Evolutionary conservation across 2,113 vertebrate species (phyloP).

Genomic region (Sminthopsis crassicaudata): DNA sequence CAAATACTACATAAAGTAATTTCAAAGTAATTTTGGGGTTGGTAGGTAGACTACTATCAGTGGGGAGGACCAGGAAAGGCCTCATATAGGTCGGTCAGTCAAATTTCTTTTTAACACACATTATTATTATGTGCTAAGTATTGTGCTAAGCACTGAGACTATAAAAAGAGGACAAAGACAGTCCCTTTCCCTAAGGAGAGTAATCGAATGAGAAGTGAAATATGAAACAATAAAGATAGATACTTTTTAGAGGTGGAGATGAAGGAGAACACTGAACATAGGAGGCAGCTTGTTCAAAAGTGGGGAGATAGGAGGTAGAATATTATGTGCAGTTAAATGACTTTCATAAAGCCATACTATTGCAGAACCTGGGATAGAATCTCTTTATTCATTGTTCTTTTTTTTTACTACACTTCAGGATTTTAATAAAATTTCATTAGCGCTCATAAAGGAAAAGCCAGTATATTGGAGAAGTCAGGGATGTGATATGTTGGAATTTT

Average conservation of each 20-base stretch:
- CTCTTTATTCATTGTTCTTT: neutral
- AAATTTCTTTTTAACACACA: neutral
- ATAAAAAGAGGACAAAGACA: neutral
- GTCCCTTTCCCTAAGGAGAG: neutral
- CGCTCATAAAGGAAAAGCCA: neutral
- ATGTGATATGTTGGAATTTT: neutral
- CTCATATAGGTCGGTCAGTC: neutral
- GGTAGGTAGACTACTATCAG: neutral
- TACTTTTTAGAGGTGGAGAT: neutral
- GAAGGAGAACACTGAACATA: neutral
- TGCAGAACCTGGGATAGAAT: neutral
- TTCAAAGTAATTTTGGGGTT: neutral
- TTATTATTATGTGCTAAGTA: neutral
- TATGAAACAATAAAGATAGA: neutral
- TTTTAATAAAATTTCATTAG: neutral
- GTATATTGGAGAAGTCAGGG: neutral
- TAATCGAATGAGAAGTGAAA: neutral
- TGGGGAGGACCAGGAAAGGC: neutral
- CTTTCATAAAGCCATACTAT: neutral
- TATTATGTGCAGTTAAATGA: neutral
- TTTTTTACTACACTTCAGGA: neutral
- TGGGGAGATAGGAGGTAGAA: neutral
- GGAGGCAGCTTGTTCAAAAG: neutral
- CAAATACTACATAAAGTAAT: neutral
- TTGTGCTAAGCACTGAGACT: neutral